phyloP scores from a whole-genome alignment of 2,113 vertebrate species.

The Abramis brama region DNA sequence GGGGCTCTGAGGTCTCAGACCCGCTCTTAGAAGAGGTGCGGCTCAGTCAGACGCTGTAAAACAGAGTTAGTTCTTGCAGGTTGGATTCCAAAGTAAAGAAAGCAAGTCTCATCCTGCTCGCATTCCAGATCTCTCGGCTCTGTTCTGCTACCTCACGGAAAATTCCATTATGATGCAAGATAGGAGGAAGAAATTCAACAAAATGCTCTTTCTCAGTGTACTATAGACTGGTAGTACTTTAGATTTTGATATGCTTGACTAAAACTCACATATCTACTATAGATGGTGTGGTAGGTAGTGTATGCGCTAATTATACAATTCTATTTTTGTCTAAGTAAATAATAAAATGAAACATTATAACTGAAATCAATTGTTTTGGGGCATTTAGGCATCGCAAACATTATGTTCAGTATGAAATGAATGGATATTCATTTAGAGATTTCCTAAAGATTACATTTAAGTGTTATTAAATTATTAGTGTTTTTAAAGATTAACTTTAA shows the following conservation, averaged over 20 bases:
- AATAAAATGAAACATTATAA: too few species aligned
- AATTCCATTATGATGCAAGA: slow-evolving; percentile 64
- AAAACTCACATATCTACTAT: not conserved
- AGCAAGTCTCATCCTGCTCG: slow-evolving; percentile 69
- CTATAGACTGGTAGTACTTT: not conserved
- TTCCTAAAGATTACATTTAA: too few species aligned
- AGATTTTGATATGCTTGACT: not conserved
- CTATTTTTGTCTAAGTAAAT: too few species aligned
- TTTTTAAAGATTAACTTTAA: too few species aligned
- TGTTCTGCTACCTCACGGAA: slow-evolving; percentile 63
- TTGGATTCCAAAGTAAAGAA: slow-evolving; percentile 44
- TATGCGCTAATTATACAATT: not conserved
- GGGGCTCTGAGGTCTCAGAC: not conserved
- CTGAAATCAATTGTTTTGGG: too few species aligned
- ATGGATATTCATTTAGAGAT: too few species aligned
- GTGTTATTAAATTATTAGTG: too few species aligned
- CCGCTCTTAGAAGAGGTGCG: not conserved
- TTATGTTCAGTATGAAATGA: too few species aligned
- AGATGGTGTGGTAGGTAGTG: not conserved
- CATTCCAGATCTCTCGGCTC: slow-evolving; percentile 68
- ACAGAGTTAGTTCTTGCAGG: not conserved
- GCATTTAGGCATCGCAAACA: too few species aligned
- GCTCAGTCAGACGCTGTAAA: slow-evolving; percentile 4
- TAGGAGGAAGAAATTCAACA: slow-evolving; percentile 25
- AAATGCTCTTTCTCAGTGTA: not conserved